Base-by-base conservation (phyloP, 2,797 vertebrate genomes). In the Echeneis naucrates region DNA sequence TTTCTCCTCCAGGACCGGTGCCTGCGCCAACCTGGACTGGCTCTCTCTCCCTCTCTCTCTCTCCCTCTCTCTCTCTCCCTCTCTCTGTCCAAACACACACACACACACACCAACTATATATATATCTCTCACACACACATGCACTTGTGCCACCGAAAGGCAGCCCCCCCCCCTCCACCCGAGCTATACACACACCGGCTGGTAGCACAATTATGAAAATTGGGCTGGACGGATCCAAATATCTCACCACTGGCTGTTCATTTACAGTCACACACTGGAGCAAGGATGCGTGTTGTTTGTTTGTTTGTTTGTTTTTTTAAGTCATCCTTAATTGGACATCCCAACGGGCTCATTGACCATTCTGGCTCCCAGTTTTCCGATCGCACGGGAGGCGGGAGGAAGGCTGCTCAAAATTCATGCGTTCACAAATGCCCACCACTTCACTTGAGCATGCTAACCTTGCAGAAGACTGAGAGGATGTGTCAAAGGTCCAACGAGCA, bases 111-210 rank as follows among this genome's bases (percentile, higher is more conserved):
- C n/a, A n/a, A n/a, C n/a, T n/a, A n/a, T n/a, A n/a, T n/a, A n/a
- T n/a, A n/a, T n/a, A n/a, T n/a, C n/a, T n/a, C n/a, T n/a, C n/a
- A n/a, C 66, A 33, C 53, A 65, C 26, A 30, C 66, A 77, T 53
- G 63, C 68, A 80, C 65, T 57, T 77, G 50, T 60, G 50, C 21
- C 63, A 78, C 60, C 52, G 70, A 65, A 84, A 85, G 70, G 11
- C 86, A 86, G 84, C 87, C 93, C 95, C 93, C 95, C 92, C 93
- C 92, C 93, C 93, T n/a, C n/a, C n/a, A n/a, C 93, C 79, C 70
- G 88, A 94, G 92, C 93, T 91, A 89, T 86, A 19, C 19, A 88
- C 90, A 80, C 92, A 91, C 87, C 67, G 32, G 68, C 72, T 53
- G 53, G 65, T 26, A 47, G 63, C 57, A 65, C 69, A 68, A 66